Percentiles rank a stretch among this genome's conserved stretches.
phyloP scores from a whole-genome alignment of 2,888 invertebrate species.

The Tenthredo livida region DNA sequence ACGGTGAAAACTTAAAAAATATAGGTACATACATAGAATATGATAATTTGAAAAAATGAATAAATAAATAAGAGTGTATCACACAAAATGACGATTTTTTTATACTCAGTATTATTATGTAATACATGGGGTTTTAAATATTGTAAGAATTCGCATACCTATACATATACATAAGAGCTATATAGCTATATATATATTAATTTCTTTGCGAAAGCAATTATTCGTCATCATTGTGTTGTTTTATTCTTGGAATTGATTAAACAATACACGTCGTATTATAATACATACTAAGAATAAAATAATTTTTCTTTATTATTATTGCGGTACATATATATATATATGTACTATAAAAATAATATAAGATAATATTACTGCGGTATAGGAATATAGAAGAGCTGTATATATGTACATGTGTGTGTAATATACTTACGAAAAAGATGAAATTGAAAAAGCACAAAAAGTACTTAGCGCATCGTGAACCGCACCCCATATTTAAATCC shows the following conservation, averaged over 20 bases:
- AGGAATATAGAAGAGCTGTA: neutral
- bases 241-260: neutral
- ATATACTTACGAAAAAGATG: constrained; percentile 85
- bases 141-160: too few species aligned
- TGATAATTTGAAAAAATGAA: too few species aligned
- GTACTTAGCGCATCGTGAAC: constrained; percentile 85
- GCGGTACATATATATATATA: constrained; percentile 57
- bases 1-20: neutral
- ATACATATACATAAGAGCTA: too few species aligned
- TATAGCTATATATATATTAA: too few species aligned
- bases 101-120: too few species aligned
- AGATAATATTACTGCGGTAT: too few species aligned
- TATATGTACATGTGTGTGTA: neutral
- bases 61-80: too few species aligned
- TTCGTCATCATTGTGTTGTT: neutral
- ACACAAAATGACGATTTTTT: neutral
- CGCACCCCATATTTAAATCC: constrained; percentile 79
- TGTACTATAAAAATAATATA: too few species aligned
- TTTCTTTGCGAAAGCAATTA: too few species aligned
- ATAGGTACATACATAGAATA: constrained; percentile 13
- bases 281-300: neutral
- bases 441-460: constrained; percentile 87
- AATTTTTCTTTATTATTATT: neutral
- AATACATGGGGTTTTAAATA: too few species aligned
- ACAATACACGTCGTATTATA: neutral